Conservation (phyloP, 2,888 invertebrate genomes). For the Eristalinus sepulchralis region DNA sequence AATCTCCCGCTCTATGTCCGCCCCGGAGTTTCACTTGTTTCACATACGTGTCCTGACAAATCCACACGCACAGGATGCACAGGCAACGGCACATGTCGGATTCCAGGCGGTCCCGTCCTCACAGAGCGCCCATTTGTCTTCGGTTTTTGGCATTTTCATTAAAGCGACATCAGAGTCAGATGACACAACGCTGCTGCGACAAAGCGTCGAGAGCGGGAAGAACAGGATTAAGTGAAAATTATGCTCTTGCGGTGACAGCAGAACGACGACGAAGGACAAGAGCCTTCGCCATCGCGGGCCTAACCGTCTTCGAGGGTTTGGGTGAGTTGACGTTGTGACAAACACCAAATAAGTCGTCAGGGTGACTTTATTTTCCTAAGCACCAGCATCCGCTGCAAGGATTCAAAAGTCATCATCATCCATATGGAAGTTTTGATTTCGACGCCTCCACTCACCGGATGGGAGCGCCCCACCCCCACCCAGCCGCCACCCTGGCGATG, state of each 20-base stretch:
- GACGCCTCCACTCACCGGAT: background rate
- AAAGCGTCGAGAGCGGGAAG: slow-evolving; percentile 16
- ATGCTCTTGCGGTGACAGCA: slow-evolving; percentile 63
- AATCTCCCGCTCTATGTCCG: background rate
- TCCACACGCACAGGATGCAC: slow-evolving; percentile 17
- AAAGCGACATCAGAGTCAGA: slow-evolving; percentile 65
- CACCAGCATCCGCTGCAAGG: slow-evolving; percentile 26
- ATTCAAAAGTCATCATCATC: slow-evolving; percentile 49
- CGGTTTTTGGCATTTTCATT: slow-evolving; percentile 69
- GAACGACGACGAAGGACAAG: slow-evolving; percentile 57
- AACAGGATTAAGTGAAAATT: slow-evolving; percentile 67
- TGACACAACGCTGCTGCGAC: background rate
- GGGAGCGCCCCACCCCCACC: background rate
- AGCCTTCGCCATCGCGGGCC: slow-evolving; percentile 8
- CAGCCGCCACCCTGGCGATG: background rate
- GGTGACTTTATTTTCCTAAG: slow-evolving; percentile 25
- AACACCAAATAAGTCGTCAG: slow-evolving; percentile 39
- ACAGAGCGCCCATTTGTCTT: slow-evolving; percentile 47
- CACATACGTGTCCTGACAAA: slow-evolving; percentile 16
- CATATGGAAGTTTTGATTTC: slow-evolving; percentile 24
- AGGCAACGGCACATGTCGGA: background rate
- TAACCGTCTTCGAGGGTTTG: slow-evolving; percentile 23
- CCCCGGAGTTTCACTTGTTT: background rate
- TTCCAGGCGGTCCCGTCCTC: background rate
- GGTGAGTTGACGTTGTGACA: slow-evolving; percentile 56